Evolutionary conservation across 92 coral and sea anemone genomes (phyloP).

Genomic region (Epizoanthus illoricatus): DNA sequence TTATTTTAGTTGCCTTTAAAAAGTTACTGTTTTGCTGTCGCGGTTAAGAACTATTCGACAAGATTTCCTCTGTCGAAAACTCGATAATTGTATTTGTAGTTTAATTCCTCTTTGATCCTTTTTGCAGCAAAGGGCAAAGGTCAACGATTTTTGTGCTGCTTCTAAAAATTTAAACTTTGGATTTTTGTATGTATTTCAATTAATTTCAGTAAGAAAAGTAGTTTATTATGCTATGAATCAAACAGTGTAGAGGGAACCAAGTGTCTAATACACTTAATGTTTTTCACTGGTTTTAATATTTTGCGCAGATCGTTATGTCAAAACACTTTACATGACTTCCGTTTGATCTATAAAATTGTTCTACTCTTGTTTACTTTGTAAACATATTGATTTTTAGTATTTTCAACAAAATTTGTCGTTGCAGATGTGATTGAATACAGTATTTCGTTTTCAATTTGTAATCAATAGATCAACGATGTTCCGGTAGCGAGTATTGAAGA

Average conservation of each 20-base stretch:
- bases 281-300: too few species aligned
- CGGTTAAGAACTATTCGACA: background rate
- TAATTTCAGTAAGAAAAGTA: too few species aligned
- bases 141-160: too few species aligned
- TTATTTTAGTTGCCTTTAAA: background rate
- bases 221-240: too few species aligned
- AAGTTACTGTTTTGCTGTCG: background rate
- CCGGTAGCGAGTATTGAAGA: slow-evolving; percentile 85
- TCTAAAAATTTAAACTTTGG: too few species aligned
- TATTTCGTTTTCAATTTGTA: background rate
- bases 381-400: background rate
- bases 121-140: background rate
- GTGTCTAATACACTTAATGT: too few species aligned
- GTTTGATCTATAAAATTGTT: too few species aligned
- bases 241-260: too few species aligned
- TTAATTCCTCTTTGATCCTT: background rate
- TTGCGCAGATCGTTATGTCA: too few species aligned
- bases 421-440: background rate
- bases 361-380: background rate
- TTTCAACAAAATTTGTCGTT: background rate
- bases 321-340: too few species aligned
- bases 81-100: background rate
- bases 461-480: slow-evolving; percentile 76
- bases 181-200: too few species aligned
- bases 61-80: too few species aligned